Evolutionary conservation across 1,140 invertebrate genomes (phyloP).

Genomic region (Kradibia gibbosae): DNA sequence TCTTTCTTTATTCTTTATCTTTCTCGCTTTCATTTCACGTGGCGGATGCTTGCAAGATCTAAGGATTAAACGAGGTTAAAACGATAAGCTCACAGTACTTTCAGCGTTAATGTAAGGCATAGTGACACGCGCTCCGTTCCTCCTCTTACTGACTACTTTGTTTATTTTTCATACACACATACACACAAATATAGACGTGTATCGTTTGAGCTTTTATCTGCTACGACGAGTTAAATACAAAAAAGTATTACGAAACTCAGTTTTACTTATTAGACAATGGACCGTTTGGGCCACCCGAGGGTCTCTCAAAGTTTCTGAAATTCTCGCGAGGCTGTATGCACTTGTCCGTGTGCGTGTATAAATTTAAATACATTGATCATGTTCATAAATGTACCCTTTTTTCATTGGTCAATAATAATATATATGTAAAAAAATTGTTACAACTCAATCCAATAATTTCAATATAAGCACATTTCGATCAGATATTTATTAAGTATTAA

Average conservation of each 20-base stretch:
- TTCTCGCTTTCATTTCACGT: neutral
- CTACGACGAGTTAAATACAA: neutral
- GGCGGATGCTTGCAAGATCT: too few relatives aligned
- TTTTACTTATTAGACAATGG: constrained; percentile 3
- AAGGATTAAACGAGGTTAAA: constrained; percentile 16
- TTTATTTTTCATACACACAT: neutral
- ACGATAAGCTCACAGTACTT: neutral
- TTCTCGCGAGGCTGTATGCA: neutral
- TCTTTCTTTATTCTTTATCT: neutral
- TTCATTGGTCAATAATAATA: neutral
- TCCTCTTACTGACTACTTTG: too few relatives aligned
- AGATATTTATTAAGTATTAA: too few relatives aligned
- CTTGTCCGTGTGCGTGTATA: neutral
- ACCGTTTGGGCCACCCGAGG: neutral
- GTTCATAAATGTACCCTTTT: neutral
- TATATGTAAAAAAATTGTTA: neutral
- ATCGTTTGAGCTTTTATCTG: neutral
- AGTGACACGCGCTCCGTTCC: neutral
- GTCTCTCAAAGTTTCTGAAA: neutral
- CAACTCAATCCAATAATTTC: too few relatives aligned
- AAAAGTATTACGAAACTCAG: neutral
- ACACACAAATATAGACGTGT: too few relatives aligned
- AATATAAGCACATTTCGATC: too few relatives aligned
- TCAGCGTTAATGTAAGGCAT: neutral
- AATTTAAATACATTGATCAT: neutral